These are phyloP conservation scores for Urocynchramus pylzowi DNA, from an alignment of 2,113 vertebrate genomes.

Conservation along the genomic window DNA sequence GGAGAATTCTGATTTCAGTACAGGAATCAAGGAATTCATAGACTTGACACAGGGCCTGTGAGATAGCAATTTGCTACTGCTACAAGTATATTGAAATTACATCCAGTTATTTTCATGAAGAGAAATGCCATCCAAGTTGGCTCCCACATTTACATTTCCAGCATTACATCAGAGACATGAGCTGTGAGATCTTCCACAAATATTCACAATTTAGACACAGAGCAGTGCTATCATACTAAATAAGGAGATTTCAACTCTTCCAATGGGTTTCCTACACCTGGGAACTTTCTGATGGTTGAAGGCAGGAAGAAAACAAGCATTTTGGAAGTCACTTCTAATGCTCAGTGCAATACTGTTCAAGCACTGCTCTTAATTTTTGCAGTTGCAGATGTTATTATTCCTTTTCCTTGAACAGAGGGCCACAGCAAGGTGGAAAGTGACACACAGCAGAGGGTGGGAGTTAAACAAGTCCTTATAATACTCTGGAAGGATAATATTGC, in stretches of 20 bases:
- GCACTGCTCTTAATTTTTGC: not conserved
- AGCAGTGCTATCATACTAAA: not conserved
- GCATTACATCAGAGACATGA: not conserved
- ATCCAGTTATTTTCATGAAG: not conserved
- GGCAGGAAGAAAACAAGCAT: not conserved
- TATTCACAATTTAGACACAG: not conserved
- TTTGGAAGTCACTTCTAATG: not conserved
- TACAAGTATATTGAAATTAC: not conserved
- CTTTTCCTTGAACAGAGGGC: not conserved
- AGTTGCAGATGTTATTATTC: not conserved
- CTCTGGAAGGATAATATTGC: not conserved
- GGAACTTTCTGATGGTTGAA: not conserved
- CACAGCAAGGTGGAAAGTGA: not conserved
- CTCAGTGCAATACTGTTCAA: not conserved
- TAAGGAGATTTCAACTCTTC: not conserved
- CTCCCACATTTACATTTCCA: not conserved
- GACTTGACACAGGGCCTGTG: not conserved
- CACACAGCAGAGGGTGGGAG: not conserved
- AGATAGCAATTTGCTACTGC: not conserved
- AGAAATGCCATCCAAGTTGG: not conserved
- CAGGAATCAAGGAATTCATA: not conserved
- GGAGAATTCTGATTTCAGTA: not conserved
- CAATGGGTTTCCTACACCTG: not conserved
- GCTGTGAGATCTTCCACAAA: not conserved
- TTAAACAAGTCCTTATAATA: not conserved